Percentiles rank a stretch among this genome's conserved stretches.
Evolutionary conservation across 1,140 invertebrate genomes (phyloP).

Genomic region (Trypoxylus dichotomus): DNA sequence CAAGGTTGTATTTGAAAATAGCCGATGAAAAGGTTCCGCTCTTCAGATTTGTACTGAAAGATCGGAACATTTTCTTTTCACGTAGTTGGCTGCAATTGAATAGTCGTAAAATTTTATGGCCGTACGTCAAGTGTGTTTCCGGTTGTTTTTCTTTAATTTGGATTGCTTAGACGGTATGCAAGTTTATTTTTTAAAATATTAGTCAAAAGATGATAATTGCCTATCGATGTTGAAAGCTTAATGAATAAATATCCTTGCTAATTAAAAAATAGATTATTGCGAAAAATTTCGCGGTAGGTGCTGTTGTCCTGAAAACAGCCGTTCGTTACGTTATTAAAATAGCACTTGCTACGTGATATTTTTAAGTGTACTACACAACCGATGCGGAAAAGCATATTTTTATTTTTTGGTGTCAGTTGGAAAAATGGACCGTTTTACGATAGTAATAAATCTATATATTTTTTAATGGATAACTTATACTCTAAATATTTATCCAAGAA

Average conservation of each 20-base stretch:
- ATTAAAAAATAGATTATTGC: not conserved
- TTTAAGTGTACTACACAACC: slow-evolving; percentile 8
- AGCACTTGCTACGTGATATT: slow-evolving; percentile 10
- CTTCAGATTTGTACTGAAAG: not conserved
- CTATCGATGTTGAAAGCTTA: no score
- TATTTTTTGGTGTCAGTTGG: not conserved
- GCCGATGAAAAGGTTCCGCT: not conserved
- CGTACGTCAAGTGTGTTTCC: not conserved
- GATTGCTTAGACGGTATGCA: no score
- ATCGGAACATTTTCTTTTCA: not conserved
- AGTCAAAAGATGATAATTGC: no score
- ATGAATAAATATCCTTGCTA: no score
- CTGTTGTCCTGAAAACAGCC: not conserved
- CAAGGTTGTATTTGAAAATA: slow-evolving; percentile 14
- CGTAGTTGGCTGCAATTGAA: slow-evolving; percentile 1
- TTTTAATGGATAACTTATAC: not conserved
- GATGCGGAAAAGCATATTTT: slow-evolving; percentile 13
- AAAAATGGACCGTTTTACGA: not conserved
- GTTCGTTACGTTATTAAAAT: slow-evolving; percentile 3
- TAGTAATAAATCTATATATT: no score
- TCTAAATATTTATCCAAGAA: not conserved
- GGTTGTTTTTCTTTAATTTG: not conserved
- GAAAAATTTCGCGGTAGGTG: not conserved
- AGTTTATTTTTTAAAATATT: no score
- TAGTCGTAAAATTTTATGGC: not conserved